These are phyloP conservation scores for Aptenodytes forsteri DNA, from an alignment of 2,113 vertebrate species.

Conservation along the genomic window DNA sequence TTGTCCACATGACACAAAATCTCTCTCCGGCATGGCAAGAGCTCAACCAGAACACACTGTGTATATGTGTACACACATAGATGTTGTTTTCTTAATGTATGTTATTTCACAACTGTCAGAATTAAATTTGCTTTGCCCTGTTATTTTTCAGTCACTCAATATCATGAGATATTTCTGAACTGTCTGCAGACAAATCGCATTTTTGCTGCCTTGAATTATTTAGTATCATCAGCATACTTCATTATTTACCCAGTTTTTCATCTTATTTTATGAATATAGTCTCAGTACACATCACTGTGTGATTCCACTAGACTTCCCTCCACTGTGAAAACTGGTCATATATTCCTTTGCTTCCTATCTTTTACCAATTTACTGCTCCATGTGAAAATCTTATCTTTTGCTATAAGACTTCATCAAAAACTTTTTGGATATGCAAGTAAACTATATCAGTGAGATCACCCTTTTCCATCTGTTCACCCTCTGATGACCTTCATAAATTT, in stretches of 20 bases:
- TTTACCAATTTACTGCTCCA: neutral
- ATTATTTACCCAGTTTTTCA: constrained; percentile 4
- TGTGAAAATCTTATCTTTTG: neutral
- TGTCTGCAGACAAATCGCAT: neutral
- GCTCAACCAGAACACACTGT: neutral
- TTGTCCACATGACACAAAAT: neutral
- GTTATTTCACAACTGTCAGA: neutral
- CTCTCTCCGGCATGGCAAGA: neutral
- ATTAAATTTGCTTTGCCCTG: neutral
- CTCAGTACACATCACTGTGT: neutral
- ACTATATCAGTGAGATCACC: neutral
- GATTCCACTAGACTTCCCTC: neutral
- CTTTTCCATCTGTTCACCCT: neutral
- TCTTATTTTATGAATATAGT: neutral
- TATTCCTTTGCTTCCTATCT: neutral
- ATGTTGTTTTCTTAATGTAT: neutral
- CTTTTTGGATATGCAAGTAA: neutral
- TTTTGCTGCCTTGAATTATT: constrained; percentile 38
- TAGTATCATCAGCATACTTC: neutral
- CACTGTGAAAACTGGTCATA: neutral
- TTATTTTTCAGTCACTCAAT: neutral
- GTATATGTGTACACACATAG: neutral
- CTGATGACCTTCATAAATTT: neutral
- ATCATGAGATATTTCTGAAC: neutral
- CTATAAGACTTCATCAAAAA: neutral